phyloP scores from a whole-genome alignment of 2,888 invertebrate genomes.

The Crepidodera aurea region DNA sequence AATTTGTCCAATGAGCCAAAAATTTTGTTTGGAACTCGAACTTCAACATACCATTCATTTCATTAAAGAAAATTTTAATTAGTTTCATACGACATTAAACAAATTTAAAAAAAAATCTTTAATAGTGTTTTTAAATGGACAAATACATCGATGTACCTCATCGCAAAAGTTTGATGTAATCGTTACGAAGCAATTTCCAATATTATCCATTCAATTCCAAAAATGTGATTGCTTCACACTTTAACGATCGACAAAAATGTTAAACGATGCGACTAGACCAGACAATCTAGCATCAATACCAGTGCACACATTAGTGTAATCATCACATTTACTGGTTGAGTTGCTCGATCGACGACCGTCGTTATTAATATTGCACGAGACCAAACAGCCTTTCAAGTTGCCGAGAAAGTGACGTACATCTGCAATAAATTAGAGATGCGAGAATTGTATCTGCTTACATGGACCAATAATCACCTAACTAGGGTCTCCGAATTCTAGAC shows the following conservation, averaged over 20 bases:
- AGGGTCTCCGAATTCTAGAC: background rate
- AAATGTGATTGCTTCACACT: constrained; percentile 19
- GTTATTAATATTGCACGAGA: constrained; percentile 40
- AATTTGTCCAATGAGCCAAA: no score
- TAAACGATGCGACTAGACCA: constrained; percentile 25
- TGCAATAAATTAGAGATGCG: constrained; percentile 21
- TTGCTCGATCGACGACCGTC: constrained; percentile 32
- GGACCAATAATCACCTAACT: background rate
- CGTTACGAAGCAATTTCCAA: constrained; percentile 5
- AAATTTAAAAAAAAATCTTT: no score
- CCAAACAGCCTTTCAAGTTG: constrained; percentile 25
- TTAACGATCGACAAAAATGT: constrained; percentile 32
- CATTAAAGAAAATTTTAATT: no score
- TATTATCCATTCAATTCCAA: background rate
- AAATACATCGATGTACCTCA: no score
- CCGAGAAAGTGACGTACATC: constrained; percentile 26
- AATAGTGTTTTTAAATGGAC: no score
- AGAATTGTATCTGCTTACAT: background rate
- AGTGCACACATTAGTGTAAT: constrained; percentile 38
- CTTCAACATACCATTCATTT: no score
- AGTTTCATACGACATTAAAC: no score
- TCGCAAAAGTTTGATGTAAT: no score
- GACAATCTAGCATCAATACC: constrained; percentile 28
- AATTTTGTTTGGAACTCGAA: no score
- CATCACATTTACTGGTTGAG: constrained; percentile 38